A percentile compares a stretch with the other conserved stretches of the same genome.
Evolutionary conservation across 2,113 vertebrate species (phyloP).

Genomic region (Sitta europaea): DNA sequence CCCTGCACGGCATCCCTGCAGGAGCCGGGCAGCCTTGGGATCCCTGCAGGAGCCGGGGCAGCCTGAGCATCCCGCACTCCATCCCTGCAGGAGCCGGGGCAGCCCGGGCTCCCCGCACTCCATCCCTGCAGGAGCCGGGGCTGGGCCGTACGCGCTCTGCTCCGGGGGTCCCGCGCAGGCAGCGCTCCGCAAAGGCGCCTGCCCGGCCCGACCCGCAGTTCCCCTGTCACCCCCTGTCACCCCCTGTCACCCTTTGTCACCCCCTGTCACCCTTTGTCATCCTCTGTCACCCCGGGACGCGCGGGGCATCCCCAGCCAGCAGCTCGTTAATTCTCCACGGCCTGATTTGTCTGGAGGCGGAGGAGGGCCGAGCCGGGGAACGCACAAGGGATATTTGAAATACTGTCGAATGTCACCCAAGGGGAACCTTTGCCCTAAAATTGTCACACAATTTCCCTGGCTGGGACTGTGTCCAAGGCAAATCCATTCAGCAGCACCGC

Average conservation of each 20-base stretch:
- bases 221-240: background rate
- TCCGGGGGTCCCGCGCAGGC: background rate
- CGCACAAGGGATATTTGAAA: background rate
- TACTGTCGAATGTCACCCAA: conserved; percentile 39
- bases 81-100: conserved; percentile 77
- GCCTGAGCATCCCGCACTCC: conserved; percentile 81
- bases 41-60: too few species aligned
- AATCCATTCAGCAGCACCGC: conserved; percentile 42
- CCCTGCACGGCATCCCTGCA: conserved; percentile 78
- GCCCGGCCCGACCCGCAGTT: background rate
- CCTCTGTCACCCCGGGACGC: background rate
- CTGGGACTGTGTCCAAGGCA: conserved; percentile 56
- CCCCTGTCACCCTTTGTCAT: background rate
- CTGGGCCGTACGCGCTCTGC: background rate
- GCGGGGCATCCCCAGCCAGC: conserved; percentile 14
- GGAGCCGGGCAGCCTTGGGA: too few species aligned
- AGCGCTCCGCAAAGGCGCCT: background rate
- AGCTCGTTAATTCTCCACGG: background rate
- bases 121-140: too few species aligned
- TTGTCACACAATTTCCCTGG: conserved; percentile 45
- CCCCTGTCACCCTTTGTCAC: too few species aligned
- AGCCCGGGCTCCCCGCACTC: too few species aligned
- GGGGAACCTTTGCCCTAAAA: conserved; percentile 64
- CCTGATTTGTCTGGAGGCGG: background rate
- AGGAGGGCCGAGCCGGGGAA: background rate